Evolutionary conservation across 2,113 vertebrate species (phyloP), one percentile per base, ranked within the genome.

Genomic region (Serilophus lunatus): DNA sequence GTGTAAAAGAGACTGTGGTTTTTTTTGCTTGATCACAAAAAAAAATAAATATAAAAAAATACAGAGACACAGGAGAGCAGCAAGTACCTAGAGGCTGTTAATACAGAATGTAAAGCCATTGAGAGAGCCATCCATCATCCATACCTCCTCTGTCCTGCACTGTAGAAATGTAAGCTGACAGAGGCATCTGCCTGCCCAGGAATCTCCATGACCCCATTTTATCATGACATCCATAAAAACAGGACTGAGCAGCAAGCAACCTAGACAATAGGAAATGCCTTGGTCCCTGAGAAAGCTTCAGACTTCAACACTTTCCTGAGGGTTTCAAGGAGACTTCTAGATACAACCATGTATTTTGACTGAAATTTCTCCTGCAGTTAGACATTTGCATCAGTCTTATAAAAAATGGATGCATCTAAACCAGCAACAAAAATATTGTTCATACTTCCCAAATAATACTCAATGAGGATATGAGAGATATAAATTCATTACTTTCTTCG

Each of bases 81-180:
- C 36, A 72, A 61, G 22, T 33, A 74, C 16, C 28, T 61, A 70
- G 64, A 82, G 7, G 28, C 63, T 81, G 24, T 57, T 75, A 53
- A 65, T 57, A 57, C 4, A 80, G 53, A 75, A 69, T 31, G 8
- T 28, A 78, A 57, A 79, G n/a, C 31, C 54, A 40, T 12, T 7
- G 47, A 70, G 25, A 69, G 8, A 70, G 13, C 24, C 22, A 64
- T 20, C 18, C 28, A 45, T 20, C 31, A 40, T 24, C 29, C 35
- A 60, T 12, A 61, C 6, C 17, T 87, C 14, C 23, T 51, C 35
- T 53, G 26, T 26, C 20, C 9, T 0, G 0, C 8, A 6, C 9
- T 71, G 44, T 83, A 64, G 33, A 71, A 90, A 28, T 3, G 0
- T 2, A 8, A 45, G 4, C 11, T 65, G 38, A 18, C 20, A 50